These are phyloP conservation scores for Pristionchus entomophagus DNA, from an alignment of 2,888 invertebrate genomes.

Conservation along the genomic window DNA sequence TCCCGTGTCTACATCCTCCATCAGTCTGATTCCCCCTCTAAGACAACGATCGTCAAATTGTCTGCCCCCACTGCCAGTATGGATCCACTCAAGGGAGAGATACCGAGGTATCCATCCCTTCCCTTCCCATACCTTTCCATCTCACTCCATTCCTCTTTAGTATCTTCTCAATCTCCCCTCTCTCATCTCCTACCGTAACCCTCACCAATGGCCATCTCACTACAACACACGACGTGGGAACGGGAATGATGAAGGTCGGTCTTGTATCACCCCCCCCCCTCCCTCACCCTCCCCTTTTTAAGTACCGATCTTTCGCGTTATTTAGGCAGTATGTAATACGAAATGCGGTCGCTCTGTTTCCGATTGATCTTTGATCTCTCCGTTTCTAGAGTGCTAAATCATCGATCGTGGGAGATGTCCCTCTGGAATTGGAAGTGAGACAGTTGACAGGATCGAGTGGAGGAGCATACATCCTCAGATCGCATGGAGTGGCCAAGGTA, in stretches of 20 bases:
- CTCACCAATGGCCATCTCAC: slow-evolving; percentile 1
- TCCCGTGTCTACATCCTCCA: slow-evolving; percentile 48
- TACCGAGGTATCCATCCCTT: background rate
- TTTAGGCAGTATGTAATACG: too few species aligned
- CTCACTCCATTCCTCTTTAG: background rate
- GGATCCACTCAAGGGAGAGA: background rate
- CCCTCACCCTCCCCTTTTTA: too few species aligned
- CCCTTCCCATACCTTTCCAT: background rate
- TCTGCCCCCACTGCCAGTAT: background rate
- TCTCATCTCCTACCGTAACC: background rate
- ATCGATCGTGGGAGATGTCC: background rate
- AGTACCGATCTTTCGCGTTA: too few species aligned
- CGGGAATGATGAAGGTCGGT: slow-evolving; percentile 14
- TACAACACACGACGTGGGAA: background rate
- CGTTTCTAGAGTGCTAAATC: background rate
- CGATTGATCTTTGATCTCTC: background rate
- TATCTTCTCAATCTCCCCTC: background rate
- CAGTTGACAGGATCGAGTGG: slow-evolving; percentile 47
- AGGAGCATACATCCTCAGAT: slow-evolving; percentile 63
- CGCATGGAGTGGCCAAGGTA: slow-evolving; percentile 48
- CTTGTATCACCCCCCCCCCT: too few species aligned
- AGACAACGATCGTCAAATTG: slow-evolving; percentile 51
- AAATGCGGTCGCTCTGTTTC: too few species aligned
- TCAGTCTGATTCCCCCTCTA: slow-evolving; percentile 47
- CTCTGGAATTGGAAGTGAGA: background rate